Evolutionary conservation across 2,797 vertebrate species (phyloP), one percentile per base, ranked within the genome.

Genomic region (Thamnophis elegans): DNA sequence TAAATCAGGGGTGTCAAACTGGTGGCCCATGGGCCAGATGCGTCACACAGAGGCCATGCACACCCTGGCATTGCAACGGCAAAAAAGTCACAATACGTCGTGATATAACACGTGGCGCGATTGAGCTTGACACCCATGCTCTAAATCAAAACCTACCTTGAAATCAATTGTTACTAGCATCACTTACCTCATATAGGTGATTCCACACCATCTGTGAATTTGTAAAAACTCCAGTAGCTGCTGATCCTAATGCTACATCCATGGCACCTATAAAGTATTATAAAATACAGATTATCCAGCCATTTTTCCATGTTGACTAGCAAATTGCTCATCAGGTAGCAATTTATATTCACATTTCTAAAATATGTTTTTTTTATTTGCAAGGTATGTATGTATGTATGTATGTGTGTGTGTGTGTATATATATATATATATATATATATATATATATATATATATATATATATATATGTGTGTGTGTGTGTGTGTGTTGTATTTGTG

Each of bases 201-300:
- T 97, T 97, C 99, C 99, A 99, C 86, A 99, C 98, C 99, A 98
- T 99, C 93, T 99, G 97, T 5, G 99, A 99, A 94, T 99, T 99
- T 91, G 99, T 99, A 91, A 99, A 99, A 51, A 99, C 99, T n/a
- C 99, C 99, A 47, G 99, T 97, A 0, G 98, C 99, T 88, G 98
- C 98, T 65, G 99, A 99, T 32, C 99, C 99, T 89, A 99, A 89
- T 28, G 99, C 99, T 16, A 99, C 97, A 96, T 99, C 98, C 97
- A 99, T 99, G 13, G 99, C 99, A 96, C 99, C 99, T 99, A 95
- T 1, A 96, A 92, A 93, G 95, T 89, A 88, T 73, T 62, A 65
- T 0, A 36, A 0, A 65, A 54, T 87, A 4, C 10, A 16, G 20
- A 9, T 94, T 86, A 87, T 0, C 22, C n/a, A 59, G 14, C 47